A percentile compares a stretch with the other conserved stretches of the same genome.
Evolutionary conservation across 2,888 invertebrate genomes (phyloP).

Genomic region (Ectobius pallidus): DNA sequence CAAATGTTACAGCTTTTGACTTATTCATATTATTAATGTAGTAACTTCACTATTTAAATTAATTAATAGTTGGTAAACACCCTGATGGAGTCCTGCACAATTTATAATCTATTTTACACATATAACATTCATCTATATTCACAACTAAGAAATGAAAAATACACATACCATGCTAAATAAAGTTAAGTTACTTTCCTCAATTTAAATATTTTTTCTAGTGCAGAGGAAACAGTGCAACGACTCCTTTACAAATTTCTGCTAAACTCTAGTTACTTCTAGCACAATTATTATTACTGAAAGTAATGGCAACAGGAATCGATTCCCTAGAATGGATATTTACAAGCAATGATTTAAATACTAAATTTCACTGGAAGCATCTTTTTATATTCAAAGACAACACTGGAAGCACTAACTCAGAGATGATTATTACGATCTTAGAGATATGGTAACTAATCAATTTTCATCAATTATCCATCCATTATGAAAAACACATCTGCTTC

Average conservation of each 20-base stretch:
- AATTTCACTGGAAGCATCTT: conserved; percentile 6
- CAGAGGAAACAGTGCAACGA: not conserved
- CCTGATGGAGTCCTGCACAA: not conserved
- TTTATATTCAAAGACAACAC: not conserved
- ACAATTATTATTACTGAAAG: not conserved
- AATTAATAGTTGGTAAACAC: conserved; percentile 14
- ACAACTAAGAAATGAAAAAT: not conserved
- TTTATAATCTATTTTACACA: not conserved
- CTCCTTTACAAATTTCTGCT: not conserved
- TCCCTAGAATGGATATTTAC: not conserved
- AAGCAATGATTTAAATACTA: not conserved
- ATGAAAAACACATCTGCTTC: too few relatives aligned
- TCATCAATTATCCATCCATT: not conserved
- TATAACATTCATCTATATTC: not conserved
- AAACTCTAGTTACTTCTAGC: not conserved
- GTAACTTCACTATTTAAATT: too few relatives aligned
- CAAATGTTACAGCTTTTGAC: too few relatives aligned
- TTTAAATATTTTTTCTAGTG: not conserved
- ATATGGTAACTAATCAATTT: conserved; percentile 22
- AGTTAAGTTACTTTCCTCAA: not conserved
- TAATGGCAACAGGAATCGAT: not conserved
- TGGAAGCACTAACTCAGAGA: not conserved
- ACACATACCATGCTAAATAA: not conserved
- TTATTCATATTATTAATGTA: too few relatives aligned
- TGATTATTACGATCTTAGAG: not conserved